These are phyloP conservation scores for Scaptomyza parva DNA, from an alignment of 2,888 invertebrate species.

Conservation along the genomic window DNA sequence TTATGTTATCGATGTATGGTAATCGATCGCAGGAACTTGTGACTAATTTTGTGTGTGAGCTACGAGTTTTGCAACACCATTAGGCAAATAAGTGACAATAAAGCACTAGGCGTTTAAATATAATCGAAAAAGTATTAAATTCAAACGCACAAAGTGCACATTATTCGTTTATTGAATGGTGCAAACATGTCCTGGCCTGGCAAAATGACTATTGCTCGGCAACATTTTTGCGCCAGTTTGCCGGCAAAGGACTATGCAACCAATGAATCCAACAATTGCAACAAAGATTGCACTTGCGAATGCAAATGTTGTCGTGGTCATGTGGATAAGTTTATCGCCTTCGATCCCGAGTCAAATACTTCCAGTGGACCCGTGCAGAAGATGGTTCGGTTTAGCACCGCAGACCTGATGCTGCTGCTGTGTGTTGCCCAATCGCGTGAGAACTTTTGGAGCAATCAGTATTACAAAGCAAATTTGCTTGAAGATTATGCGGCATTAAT, in stretches of 20 bases:
- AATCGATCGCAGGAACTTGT: neutral
- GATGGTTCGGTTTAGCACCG: conserved; percentile 44
- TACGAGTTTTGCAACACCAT: neutral
- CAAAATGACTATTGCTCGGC: conserved; percentile 34
- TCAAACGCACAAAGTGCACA: neutral
- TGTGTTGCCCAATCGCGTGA: conserved; percentile 40
- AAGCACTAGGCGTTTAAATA: neutral
- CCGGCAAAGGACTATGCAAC: neutral
- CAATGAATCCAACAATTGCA: conserved; percentile 11
- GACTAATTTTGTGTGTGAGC: too few relatives aligned
- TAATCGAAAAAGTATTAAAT: conserved; percentile 13
- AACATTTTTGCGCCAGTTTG: conserved; percentile 34
- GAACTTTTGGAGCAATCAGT: conserved; percentile 54
- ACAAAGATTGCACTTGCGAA: conserved; percentile 23
- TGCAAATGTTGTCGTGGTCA: conserved; percentile 48
- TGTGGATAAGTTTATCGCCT: conserved; percentile 44
- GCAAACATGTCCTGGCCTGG: conserved; percentile 44
- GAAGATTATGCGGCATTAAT: conserved; percentile 29
- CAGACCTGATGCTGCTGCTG: conserved; percentile 40
- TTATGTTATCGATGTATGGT: conserved; percentile 18
- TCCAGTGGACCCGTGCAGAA: conserved; percentile 36
- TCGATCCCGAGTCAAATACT: neutral
- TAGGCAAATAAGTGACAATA: neutral
- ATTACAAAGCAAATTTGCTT: conserved; percentile 28
- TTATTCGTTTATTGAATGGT: neutral